Evolutionary conservation across 2,113 vertebrate species (phyloP), one percentile per base, ranked within the genome.

Genomic region (Actenoides lindsayi): DNA sequence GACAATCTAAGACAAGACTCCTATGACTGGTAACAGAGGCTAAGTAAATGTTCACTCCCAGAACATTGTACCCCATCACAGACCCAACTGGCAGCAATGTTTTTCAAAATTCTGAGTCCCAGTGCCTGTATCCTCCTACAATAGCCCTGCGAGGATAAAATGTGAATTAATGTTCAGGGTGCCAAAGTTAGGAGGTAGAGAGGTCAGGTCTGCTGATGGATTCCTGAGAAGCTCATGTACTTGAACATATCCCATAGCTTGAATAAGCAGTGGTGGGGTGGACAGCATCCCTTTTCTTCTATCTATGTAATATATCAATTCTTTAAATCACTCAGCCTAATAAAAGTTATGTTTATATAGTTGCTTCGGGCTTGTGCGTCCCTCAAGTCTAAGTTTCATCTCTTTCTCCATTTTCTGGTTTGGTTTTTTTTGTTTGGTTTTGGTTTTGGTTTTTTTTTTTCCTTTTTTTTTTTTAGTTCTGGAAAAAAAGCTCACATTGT

Each of bases 211-310:
- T 76, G 25, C 39, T 59, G n/a, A 59, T 64, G 31, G 12, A 50
- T 81, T 74, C 50, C 44, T 3, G 1, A 44, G 30, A 50, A 71
- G 20, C 11, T 71, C 27, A 33, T 6, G 0, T 59, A 13, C 44
- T 90, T 65, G 31, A 86, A n/a, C 17, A 48, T 75, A 76, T 65
- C 37, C 27, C 21, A 19, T n/a, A 31, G 51, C 14, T 37, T 91
- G 5, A 1, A 0, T 54, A 94, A 71, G 51, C 2, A 3, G 19
- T 30, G 57, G 5, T 33, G 30, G 39, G 17, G 5, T 46, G 14
- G 7, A 35, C 20, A 42, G 35, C 27, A 33, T n/a, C 76, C 48
- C 46, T 79, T 71, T 80, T 81, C n/a, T 73, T 16, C 60, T 82
- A 6, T 5, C 0, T n/a, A 39, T 57, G 30, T 31, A 44, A 68